These are phyloP conservation scores for Dromiciops gliroides DNA, from an alignment of 2,113 vertebrate species.

Conservation along the genomic window DNA sequence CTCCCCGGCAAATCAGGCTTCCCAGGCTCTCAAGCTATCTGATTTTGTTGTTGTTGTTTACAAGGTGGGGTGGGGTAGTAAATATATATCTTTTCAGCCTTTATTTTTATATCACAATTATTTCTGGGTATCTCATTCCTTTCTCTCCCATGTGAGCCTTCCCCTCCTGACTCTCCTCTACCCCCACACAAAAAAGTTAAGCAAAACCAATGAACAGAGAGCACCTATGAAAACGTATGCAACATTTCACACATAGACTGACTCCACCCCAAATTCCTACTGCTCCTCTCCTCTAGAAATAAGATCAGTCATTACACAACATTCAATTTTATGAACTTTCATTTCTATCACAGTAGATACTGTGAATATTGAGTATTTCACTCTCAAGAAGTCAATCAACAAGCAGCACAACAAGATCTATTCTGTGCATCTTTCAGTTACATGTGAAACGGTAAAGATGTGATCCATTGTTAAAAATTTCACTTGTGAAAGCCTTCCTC, in stretches of 20 bases:
- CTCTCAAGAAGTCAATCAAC: neutral
- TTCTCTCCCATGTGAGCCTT: neutral
- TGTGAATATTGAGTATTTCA: neutral
- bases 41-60: neutral
- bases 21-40: neutral
- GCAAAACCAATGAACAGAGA: neutral
- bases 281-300: neutral
- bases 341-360: neutral
- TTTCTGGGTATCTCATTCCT: neutral
- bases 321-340: neutral
- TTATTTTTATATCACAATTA: neutral
- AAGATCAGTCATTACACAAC: neutral
- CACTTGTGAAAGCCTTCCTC: neutral
- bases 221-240: neutral
- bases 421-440: neutral
- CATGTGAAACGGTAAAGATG: neutral
- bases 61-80: too few species aligned
- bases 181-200: neutral
- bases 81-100: neutral
- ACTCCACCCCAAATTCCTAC: neutral
- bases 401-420: neutral
- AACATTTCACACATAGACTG: neutral
- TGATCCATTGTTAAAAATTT: neutral
- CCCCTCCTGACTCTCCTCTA: neutral
- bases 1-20: neutral